Percentiles rank a stretch among this genome's conserved stretches.
phyloP scores from a whole-genome alignment of 2,888 invertebrate species.

The Neoascia interrupta region DNA sequence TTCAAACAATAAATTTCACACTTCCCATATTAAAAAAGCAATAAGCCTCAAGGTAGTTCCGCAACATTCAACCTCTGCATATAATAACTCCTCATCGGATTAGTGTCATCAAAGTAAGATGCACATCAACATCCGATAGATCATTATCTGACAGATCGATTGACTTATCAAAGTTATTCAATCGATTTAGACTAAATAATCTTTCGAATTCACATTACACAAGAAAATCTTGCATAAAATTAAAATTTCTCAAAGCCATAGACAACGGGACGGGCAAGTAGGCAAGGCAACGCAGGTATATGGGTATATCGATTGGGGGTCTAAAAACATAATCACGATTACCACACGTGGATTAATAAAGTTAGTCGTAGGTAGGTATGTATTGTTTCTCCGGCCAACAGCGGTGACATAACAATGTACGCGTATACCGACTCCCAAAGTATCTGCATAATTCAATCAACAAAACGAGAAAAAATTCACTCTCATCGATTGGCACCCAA shows the following conservation, averaged over 20 bases:
- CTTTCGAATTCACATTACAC: conserved; percentile 42
- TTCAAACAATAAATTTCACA: too few relatives aligned
- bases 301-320: conserved; percentile 22
- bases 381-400: neutral
- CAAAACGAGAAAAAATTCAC: conserved; percentile 45
- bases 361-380: conserved; percentile 31
- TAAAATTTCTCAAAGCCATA: conserved; percentile 28
- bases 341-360: conserved; percentile 58
- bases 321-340: conserved; percentile 62
- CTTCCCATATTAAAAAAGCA: too few relatives aligned
- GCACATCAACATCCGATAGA: too few relatives aligned
- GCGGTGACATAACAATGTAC: conserved; percentile 42
- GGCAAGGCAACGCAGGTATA: too few relatives aligned
- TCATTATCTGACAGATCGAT: too few relatives aligned
- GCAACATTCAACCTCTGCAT: too few relatives aligned
- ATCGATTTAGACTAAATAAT: conserved; percentile 37
- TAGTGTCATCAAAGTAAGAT: too few relatives aligned
- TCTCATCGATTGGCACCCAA: conserved; percentile 50
- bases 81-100: too few relatives aligned
- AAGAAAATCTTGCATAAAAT: conserved; percentile 58
- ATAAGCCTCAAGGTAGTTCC: too few relatives aligned
- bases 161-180: conserved; percentile 25
- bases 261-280: neutral
- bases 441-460: conserved; percentile 61
- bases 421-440: too few relatives aligned